Evolutionary conservation across 2,113 vertebrate species (phyloP).

Genomic region (Oryzias javanicus): DNA sequence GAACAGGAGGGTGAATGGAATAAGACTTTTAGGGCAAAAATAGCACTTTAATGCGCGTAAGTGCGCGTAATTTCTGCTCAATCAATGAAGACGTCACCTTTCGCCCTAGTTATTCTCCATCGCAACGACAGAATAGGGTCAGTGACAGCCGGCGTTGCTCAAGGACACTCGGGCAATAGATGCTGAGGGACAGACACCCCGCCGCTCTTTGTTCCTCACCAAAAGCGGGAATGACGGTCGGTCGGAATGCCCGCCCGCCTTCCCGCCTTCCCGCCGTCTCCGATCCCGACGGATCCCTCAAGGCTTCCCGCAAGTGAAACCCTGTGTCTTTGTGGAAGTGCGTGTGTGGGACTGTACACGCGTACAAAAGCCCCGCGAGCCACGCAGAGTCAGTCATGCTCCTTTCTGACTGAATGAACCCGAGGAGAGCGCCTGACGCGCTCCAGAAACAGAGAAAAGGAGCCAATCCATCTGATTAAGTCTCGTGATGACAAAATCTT

Average conservation of each 20-base stretch:
- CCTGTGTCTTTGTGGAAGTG: background rate
- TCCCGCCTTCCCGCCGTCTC: background rate
- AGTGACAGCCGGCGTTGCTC: slow-evolving; percentile 27
- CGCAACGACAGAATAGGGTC: slow-evolving; percentile 28
- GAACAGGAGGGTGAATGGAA: too few relatives aligned
- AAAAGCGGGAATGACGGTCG: slow-evolving; percentile 29
- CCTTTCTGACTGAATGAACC: slow-evolving; percentile 43
- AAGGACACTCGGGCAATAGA: slow-evolving; percentile 39
- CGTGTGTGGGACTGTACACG: slow-evolving; percentile 29
- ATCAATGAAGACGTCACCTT: slow-evolving; percentile 13
- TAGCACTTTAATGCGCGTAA: too few relatives aligned
- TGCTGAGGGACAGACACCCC: slow-evolving; percentile 23
- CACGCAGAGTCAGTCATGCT: slow-evolving; percentile 33
- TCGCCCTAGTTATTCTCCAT: background rate
- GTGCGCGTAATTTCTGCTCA: background rate
- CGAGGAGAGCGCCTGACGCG: slow-evolving; percentile 49
- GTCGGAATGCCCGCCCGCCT: slow-evolving; percentile 32
- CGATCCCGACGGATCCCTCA: slow-evolving; percentile 30
- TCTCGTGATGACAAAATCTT: background rate
- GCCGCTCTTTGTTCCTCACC: slow-evolving; percentile 30
- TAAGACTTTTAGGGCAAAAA: too few relatives aligned
- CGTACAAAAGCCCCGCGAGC: slow-evolving; percentile 36
- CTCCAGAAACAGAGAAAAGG: background rate
- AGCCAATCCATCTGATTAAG: background rate
- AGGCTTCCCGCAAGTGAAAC: slow-evolving; percentile 24